These are phyloP conservation scores for Scaptomyza pallida DNA, from an alignment of 1,140 invertebrate genomes.

Conservation along the genomic window DNA sequence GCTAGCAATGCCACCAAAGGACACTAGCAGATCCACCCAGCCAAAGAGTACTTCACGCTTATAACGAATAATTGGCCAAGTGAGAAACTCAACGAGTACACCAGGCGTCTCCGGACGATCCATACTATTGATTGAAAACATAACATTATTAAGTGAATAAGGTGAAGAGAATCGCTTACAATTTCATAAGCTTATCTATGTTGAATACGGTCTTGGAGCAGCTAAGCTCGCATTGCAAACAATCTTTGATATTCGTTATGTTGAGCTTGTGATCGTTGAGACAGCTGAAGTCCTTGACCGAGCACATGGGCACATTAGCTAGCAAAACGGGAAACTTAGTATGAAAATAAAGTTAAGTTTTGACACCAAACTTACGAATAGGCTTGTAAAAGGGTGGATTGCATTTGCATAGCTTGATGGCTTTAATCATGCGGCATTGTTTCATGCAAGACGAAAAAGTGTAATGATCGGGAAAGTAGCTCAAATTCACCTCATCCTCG, in stretches of 20 bases:
- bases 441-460: conserved; percentile 89
- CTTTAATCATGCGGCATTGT: conserved; percentile 88
- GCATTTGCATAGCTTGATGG: conserved; percentile 87
- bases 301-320: conserved; percentile 85
- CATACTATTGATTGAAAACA: conserved; percentile 29
- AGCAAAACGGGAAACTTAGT: too few species aligned
- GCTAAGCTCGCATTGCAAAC: conserved; percentile 87
- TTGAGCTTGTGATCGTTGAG: conserved; percentile 85
- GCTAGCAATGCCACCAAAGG: conserved; percentile 87
- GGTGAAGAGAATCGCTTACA: conserved; percentile 74
- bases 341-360: not conserved
- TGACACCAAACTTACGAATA: conserved; percentile 78
- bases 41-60: conserved; percentile 91
- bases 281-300: conserved; percentile 86
- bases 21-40: conserved; percentile 90
- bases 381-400: conserved; percentile 88
- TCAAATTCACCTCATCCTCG: conserved; percentile 86
- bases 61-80: conserved; percentile 90
- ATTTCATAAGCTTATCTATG: conserved; percentile 88
- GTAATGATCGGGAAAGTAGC: conserved; percentile 86
- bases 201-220: conserved; percentile 90
- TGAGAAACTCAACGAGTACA: conserved; percentile 86
- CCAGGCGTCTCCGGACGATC: conserved; percentile 59
- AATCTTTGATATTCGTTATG: conserved; percentile 86
- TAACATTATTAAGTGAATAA: not conserved